Conservation (phyloP, 2,888 invertebrate species). For the Caenorhabditis sinica region DNA sequence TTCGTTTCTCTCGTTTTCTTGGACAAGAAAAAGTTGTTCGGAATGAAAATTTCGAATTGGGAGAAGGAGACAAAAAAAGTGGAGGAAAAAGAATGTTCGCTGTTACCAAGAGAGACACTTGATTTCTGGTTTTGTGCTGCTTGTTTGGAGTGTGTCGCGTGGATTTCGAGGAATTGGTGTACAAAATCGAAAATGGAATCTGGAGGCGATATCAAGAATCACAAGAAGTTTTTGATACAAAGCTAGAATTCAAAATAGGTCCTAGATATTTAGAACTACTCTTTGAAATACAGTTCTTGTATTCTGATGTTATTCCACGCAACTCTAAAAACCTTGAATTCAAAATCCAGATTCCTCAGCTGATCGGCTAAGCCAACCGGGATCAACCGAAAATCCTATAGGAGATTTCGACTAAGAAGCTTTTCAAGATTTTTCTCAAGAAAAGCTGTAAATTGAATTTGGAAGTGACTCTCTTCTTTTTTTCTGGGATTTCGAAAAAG, state of each 20-base stretch:
- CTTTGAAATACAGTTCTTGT: neutral
- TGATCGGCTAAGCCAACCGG: neutral
- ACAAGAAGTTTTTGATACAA: neutral
- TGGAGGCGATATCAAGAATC: neutral
- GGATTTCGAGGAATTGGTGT: neutral
- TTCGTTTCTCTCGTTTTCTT: neutral
- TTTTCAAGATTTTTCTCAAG: neutral
- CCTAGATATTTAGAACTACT: neutral
- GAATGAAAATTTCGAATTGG: neutral
- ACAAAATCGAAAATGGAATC: neutral
- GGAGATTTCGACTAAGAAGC: neutral
- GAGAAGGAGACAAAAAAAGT: neutral
- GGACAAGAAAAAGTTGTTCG: conserved; percentile 1
- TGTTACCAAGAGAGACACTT: conserved; percentile 23
- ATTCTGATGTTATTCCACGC: neutral
- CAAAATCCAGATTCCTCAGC: neutral
- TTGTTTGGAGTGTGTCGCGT: neutral
- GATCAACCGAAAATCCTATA: neutral
- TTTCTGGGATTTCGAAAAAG: neutral
- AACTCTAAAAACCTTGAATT: neutral
- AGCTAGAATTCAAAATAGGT: neutral
- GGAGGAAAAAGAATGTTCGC: neutral
- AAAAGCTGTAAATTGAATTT: conserved; percentile 47
- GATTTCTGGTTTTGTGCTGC: conserved; percentile 11
- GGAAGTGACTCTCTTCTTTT: conserved; percentile 4